Evolutionary conservation across 2,797 vertebrate species (phyloP).

Genomic region (Gadopsis bispinosus): DNA sequence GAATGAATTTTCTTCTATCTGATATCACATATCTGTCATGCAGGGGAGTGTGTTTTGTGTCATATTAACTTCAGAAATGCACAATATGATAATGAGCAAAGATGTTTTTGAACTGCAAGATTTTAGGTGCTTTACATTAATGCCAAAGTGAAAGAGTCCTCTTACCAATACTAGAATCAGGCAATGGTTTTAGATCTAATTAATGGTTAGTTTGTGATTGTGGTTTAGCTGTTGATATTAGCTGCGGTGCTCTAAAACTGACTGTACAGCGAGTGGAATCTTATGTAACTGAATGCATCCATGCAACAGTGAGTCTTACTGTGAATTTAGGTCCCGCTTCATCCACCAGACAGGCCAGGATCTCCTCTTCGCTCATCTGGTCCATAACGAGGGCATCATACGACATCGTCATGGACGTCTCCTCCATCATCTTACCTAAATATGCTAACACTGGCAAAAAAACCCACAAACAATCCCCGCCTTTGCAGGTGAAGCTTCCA

Average conservation of each 20-base stretch:
- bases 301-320: slow-evolving; percentile 62
- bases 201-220: neutral
- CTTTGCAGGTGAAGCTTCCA: neutral
- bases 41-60: slow-evolving; percentile 20
- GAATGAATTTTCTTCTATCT: slow-evolving; percentile 33
- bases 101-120: neutral
- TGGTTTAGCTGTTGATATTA: neutral
- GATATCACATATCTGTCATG: slow-evolving; percentile 24
- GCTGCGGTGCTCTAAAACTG: neutral
- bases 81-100: neutral
- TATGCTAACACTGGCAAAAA: neutral
- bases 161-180: neutral
- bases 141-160: neutral
- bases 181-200: neutral
- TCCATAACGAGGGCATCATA: slow-evolving; percentile 87
- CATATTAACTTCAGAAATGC: neutral
- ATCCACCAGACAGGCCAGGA: slow-evolving; percentile 89
- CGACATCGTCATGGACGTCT: slow-evolving; percentile 88
- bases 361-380: slow-evolving; percentile 90
- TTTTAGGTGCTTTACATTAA: neutral
- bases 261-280: neutral
- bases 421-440: slow-evolving; percentile 91
- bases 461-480: neutral
- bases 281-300: neutral
- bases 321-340: slow-evolving; percentile 84